A percentile compares a stretch with the other conserved stretches of the same genome.
These are phyloP conservation scores for Nomada ruficornis DNA, from an alignment of 2,888 invertebrate genomes.

Conservation along the genomic window DNA sequence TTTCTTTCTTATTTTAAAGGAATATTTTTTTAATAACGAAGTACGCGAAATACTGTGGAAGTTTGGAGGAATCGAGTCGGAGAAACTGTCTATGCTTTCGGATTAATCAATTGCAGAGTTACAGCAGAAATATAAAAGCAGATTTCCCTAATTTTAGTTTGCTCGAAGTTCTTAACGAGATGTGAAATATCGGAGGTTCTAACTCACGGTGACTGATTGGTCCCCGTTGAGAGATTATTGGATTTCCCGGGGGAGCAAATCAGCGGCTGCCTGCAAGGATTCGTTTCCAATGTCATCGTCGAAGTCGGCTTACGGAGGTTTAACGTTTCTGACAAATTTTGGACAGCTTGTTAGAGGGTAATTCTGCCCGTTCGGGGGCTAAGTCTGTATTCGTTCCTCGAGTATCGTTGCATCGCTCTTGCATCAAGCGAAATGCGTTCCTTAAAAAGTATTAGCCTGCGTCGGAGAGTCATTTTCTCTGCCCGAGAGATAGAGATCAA, in stretches of 20 bases:
- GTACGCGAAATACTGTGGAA: too few species aligned
- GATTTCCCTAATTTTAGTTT: neutral
- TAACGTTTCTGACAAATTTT: slow-evolving; percentile 48
- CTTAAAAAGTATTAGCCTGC: neutral
- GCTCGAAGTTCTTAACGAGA: neutral
- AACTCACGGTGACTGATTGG: slow-evolving; percentile 21
- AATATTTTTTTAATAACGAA: neutral
- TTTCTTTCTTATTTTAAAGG: neutral
- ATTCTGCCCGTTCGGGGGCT: neutral
- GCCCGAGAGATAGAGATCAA: neutral
- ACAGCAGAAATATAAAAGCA: too few species aligned
- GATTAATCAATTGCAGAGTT: too few species aligned
- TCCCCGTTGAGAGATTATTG: slow-evolving; percentile 37
- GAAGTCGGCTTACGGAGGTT: slow-evolving; percentile 33
- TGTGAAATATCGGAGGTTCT: neutral
- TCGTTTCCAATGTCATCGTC: slow-evolving; percentile 41
- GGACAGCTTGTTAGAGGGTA: slow-evolving; percentile 26
- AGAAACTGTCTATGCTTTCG: too few species aligned
- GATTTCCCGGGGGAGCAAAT: slow-evolving; percentile 63
- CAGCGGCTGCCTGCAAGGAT: slow-evolving; percentile 42
- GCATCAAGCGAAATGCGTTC: too few species aligned
- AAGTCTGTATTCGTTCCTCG: neutral
- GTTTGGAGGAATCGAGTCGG: too few species aligned
- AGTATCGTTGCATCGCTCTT: neutral
- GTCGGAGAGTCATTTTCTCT: neutral